Conservation (phyloP, 2,888 invertebrate species). For the Eurytoma californica region DNA sequence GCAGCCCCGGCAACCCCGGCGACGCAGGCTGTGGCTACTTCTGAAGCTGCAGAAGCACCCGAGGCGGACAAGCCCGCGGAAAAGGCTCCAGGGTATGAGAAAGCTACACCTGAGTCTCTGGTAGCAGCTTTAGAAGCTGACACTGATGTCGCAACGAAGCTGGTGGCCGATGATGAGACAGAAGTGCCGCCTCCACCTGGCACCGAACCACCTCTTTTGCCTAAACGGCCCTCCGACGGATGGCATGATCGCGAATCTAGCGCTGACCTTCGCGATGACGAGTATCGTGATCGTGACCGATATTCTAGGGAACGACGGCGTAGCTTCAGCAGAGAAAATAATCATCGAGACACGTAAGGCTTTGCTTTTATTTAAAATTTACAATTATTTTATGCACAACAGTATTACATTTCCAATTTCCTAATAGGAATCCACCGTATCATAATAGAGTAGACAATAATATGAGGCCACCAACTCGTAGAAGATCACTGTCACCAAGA, state of each 20-base stretch:
- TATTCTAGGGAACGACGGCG: slow-evolving; percentile 69
- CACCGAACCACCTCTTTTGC: slow-evolving; percentile 71
- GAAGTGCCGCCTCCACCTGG: slow-evolving; percentile 73
- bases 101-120: slow-evolving; percentile 46
- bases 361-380: neutral
- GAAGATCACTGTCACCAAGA: slow-evolving; percentile 70
- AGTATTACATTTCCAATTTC: neutral
- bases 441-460: slow-evolving; percentile 60
- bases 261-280: slow-evolving; percentile 52
- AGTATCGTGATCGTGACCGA: slow-evolving; percentile 66
- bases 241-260: slow-evolving; percentile 55
- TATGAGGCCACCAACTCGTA: slow-evolving; percentile 67
- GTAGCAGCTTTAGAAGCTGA: slow-evolving; percentile 65
- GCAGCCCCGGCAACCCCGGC: slow-evolving; percentile 29
- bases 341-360: slow-evolving; percentile 70
- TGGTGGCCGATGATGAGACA: slow-evolving; percentile 66
- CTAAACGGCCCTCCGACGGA: slow-evolving; percentile 65
- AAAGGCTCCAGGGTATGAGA: slow-evolving; percentile 43
- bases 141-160: slow-evolving; percentile 64
- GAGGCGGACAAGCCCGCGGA: slow-evolving; percentile 46
- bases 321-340: slow-evolving; percentile 70
- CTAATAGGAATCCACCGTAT: slow-evolving; percentile 57
- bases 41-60: slow-evolving; percentile 39
- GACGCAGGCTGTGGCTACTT: neutral
- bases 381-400: too few species aligned